Conservation (phyloP, 2,113 vertebrate genomes). For the Dissostichus mawsoni region DNA sequence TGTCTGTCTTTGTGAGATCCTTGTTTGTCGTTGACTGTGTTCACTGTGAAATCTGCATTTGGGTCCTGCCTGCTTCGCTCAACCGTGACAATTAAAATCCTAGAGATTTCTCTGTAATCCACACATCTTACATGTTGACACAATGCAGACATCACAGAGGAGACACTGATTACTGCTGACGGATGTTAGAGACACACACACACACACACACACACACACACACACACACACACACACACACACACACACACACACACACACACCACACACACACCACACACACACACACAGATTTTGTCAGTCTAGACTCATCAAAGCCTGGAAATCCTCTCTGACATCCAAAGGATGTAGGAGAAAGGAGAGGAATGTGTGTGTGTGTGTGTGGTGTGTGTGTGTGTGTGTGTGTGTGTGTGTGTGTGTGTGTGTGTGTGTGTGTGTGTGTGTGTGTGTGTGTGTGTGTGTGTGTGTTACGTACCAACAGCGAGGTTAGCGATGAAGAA, state of each 20-base stretch:
- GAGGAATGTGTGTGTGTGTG: background rate
- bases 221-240: slow-evolving; percentile 3
- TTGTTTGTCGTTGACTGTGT: too few species aligned
- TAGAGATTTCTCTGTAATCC: too few species aligned
- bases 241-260: background rate
- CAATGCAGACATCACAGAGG: background rate
- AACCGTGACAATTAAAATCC: too few species aligned
- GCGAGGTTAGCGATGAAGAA: slow-evolving; percentile 97
- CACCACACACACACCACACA: slow-evolving; percentile 5
- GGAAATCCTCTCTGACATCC: slow-evolving; percentile 12
- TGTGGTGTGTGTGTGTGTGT: slow-evolving; percentile 9
- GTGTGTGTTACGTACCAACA: slow-evolving; percentile 57
- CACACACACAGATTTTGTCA: background rate
- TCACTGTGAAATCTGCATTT: too few species aligned
- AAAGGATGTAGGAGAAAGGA: background rate
- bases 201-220: slow-evolving; percentile 13
- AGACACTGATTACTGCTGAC: slow-evolving; percentile 7
- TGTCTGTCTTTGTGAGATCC: too few species aligned
- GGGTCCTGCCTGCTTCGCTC: too few species aligned
- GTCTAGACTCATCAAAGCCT: background rate
- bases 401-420: background rate
- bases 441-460: slow-evolving; percentile 3
- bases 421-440: slow-evolving; percentile 2
- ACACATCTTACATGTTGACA: too few species aligned
- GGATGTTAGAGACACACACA: slow-evolving; percentile 41